Evolutionary conservation across 2,113 vertebrate species (phyloP), one percentile per base, ranked within the genome.

Genomic region (Varanus komodoensis): DNA sequence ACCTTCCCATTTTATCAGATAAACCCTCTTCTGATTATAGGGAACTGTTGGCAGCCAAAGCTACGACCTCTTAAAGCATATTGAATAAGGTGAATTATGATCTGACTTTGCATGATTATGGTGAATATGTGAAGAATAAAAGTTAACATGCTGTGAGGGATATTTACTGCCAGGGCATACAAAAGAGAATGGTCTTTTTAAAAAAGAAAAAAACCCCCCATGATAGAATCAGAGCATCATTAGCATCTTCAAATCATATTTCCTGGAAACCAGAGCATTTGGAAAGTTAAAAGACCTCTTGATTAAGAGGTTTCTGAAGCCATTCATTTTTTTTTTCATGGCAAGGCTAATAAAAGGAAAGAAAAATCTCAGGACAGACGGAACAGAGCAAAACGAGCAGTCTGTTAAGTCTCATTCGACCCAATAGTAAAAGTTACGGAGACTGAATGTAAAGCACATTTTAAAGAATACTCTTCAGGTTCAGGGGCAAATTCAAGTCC

Each of bases 41-140:
- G 64, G 88, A 87, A 32, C 17, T 91, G 11, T 19, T 82, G 3
- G 27, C 82, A 1, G 11, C 81, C 57, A 11, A 81, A 64, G 83
- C 0, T 71, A n/a, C 6, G 87, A 3, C 1, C 17, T 91, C 87
- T 92, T 92, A 93, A 95, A 95, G 4, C 9, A 91, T 52, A 87
- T 38, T 92, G 64, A 93, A 93, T 71, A 48, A 1, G 8, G 29
- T 87, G 52, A 86, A 68, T 87, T 95, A 90, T 82, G 90, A 50
- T 90, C 90, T 82, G 78, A 8, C 71, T 74, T 9, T 48, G 50
- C 61, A 89, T 86, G 86, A 84, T 87, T 87, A 89, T 29, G 84
- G 52, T 68, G 87, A 93, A 84, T 92, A 86, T 34, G 2, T 71
- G 74, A 93, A 90, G 64, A 93, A 92, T 93, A 84, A 93, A 94